Percentiles rank a stretch among this genome's conserved stretches.
phyloP scores from a whole-genome alignment of 2,888 invertebrate genomes.

The Acronicta leporina region DNA sequence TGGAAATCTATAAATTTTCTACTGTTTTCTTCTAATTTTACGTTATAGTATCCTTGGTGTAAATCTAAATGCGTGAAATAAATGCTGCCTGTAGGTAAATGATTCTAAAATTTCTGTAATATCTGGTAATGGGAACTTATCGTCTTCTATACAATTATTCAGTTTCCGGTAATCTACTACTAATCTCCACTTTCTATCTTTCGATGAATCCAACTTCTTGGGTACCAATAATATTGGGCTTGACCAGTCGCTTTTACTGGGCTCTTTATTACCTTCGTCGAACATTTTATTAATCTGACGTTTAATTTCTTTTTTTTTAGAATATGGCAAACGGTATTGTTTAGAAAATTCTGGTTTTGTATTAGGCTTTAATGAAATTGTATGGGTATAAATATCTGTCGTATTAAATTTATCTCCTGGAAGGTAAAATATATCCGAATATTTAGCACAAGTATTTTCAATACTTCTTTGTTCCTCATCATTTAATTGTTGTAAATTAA shows the following conservation, averaged over 20 bases:
- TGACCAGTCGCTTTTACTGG: not conserved
- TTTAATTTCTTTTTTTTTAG: not conserved
- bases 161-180: slow-evolving; percentile 2
- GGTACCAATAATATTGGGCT: not conserved
- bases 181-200: slow-evolving; percentile 1
- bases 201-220: not conserved
- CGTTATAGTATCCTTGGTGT: slow-evolving; percentile 2
- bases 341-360: not conserved
- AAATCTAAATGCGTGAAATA: slow-evolving; percentile 7
- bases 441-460: not conserved
- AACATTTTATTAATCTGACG: not conserved
- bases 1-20: not conserved
- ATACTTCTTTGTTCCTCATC: not conserved
- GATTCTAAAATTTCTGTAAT: slow-evolving; percentile 4
- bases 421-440: not conserved
- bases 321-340: not conserved
- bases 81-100: not conserved
- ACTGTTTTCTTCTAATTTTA: not conserved
- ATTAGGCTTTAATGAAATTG: not conserved
- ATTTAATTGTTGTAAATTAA: not conserved
- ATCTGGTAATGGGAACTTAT: slow-evolving; percentile 1
- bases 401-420: not conserved
- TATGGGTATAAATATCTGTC: not conserved
- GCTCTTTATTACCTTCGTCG: not conserved
- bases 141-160: slow-evolving; percentile 1